Percentiles rank a stretch among this genome's conserved stretches.
These are phyloP conservation scores for Brachyhypopomus gauderio DNA, from an alignment of 2,113 vertebrate genomes.

Conservation along the genomic window DNA sequence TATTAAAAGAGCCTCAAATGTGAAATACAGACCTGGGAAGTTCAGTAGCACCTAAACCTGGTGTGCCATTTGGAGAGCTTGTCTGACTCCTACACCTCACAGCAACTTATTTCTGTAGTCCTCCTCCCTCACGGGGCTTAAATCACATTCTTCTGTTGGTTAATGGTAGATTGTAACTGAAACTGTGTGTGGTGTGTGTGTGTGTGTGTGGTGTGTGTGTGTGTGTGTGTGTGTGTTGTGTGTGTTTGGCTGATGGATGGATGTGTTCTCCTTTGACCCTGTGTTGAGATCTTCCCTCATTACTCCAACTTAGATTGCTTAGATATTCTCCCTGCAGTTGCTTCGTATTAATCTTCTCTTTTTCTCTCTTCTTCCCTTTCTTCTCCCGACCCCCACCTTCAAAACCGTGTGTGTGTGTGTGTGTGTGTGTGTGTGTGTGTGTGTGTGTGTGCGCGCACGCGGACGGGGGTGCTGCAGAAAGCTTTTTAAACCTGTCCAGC, in stretches of 20 bases:
- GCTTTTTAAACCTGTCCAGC: slow-evolving; percentile 98
- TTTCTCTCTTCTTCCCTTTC: slow-evolving; percentile 39
- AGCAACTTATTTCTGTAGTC: not conserved
- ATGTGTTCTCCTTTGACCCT: slow-evolving; percentile 79
- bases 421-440: slow-evolving; percentile 23
- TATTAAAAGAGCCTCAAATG: no score
- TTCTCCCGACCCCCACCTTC: slow-evolving; percentile 34
- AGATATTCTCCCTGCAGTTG: slow-evolving; percentile 82
- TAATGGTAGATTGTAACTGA: slow-evolving; percentile 6
- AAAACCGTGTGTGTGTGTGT: no score
- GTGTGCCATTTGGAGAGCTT: not conserved
- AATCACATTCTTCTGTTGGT: not conserved
- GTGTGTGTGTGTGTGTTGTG: slow-evolving; percentile 42
- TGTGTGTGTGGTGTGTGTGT: not conserved
- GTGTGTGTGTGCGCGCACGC: not conserved
- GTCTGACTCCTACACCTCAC: not conserved
- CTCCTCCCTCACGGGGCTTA: not conserved
- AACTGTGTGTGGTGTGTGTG: slow-evolving; percentile 44
- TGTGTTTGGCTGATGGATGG: slow-evolving; percentile 46
- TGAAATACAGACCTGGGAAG: not conserved
- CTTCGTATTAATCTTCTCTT: slow-evolving; percentile 81
- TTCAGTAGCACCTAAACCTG: not conserved
- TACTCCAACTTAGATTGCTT: slow-evolving; percentile 83
- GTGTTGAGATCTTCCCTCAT: slow-evolving; percentile 84
- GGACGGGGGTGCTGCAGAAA: slow-evolving; percentile 81